Conservation (phyloP, 30 jellyfish, hydroid and myxozoan genomes). For the Morbakka virulenta region DNA sequence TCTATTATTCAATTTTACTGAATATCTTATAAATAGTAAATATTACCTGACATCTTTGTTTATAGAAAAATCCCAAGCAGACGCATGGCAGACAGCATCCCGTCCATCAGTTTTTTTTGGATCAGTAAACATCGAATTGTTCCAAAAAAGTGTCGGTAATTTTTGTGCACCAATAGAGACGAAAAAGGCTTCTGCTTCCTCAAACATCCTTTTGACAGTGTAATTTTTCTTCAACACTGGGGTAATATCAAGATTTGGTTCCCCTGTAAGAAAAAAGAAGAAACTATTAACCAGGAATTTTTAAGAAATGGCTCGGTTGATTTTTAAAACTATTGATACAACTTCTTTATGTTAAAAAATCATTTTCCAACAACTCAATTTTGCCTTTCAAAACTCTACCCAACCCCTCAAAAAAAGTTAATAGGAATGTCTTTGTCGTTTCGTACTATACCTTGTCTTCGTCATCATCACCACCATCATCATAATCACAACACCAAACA, state of each 20-base stretch:
- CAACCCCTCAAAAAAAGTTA: too few species aligned
- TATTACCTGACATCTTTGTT: conserved; percentile 82
- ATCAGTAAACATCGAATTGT: conserved; percentile 67
- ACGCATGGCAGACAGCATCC: conserved; percentile 85
- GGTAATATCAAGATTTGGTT: conserved; percentile 69
- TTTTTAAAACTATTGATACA: too few species aligned
- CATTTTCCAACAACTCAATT: too few species aligned
- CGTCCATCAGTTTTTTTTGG: conserved; percentile 90
- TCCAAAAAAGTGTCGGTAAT: conserved; percentile 81
- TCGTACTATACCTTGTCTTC: too few species aligned
- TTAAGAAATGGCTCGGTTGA: too few species aligned
- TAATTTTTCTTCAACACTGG: conserved; percentile 47
- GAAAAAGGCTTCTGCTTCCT: conserved; percentile 85
- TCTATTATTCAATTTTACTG: background rate
- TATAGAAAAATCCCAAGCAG: conserved; percentile 94
- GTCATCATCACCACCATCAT: too few species aligned
- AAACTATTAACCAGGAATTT: too few species aligned
- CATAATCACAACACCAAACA: too few species aligned
- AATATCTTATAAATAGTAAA: background rate
- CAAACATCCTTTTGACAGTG: conserved; percentile 52
- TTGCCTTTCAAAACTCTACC: too few species aligned
- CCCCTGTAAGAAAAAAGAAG: conserved; percentile 20
- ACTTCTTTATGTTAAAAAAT: too few species aligned
- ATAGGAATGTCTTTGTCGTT: too few species aligned
- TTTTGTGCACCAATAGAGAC: conserved; percentile 86